Percentiles rank a stretch among this genome's conserved stretches.
Evolutionary conservation across 2,888 invertebrate genomes (phyloP).

Genomic region (Ennomos quercinarius): DNA sequence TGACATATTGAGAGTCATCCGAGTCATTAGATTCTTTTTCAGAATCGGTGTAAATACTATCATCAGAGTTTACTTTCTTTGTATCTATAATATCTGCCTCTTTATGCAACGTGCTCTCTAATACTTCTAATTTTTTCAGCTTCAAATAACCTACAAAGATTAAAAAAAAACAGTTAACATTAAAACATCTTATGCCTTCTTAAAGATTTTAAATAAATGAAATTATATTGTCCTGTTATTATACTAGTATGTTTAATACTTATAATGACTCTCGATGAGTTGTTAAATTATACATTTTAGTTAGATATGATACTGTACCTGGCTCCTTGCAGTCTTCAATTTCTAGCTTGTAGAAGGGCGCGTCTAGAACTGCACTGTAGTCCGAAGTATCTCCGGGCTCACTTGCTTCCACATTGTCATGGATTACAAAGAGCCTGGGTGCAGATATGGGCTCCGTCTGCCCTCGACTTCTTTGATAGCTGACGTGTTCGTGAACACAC

Average conservation of each 20-base stretch:
- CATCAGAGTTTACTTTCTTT: conserved; percentile 57
- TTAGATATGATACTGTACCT: conserved; percentile 56
- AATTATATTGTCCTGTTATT: too few species aligned
- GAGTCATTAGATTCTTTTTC: conserved; percentile 76
- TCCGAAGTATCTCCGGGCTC: conserved; percentile 87
- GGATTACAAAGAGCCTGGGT: conserved; percentile 88
- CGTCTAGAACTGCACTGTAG: conserved; percentile 85
- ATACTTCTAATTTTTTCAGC: conserved; percentile 81
- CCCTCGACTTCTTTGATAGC: conserved; percentile 71
- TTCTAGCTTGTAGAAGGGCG: conserved; percentile 87
- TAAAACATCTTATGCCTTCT: too few species aligned
- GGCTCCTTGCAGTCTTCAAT: conserved; percentile 82
- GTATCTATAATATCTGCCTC: conserved; percentile 52
- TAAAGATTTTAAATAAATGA: too few species aligned
- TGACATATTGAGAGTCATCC: conserved; percentile 61
- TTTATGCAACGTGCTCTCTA: conserved; percentile 71
- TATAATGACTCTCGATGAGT: too few species aligned
- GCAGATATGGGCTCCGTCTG: conserved; percentile 85
- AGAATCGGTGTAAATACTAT: conserved; percentile 76
- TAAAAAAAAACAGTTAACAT: too few species aligned
- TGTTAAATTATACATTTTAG: too few species aligned
- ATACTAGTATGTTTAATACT: too few species aligned
- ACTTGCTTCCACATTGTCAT: conserved; percentile 90
- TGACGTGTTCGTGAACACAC: conserved; percentile 86
- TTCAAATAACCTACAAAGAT: conserved; percentile 84